Percentiles rank a stretch among this genome's conserved stretches.
phyloP scores from a whole-genome alignment of 2,113 vertebrate genomes.

The Xiphophorus couchianus region DNA sequence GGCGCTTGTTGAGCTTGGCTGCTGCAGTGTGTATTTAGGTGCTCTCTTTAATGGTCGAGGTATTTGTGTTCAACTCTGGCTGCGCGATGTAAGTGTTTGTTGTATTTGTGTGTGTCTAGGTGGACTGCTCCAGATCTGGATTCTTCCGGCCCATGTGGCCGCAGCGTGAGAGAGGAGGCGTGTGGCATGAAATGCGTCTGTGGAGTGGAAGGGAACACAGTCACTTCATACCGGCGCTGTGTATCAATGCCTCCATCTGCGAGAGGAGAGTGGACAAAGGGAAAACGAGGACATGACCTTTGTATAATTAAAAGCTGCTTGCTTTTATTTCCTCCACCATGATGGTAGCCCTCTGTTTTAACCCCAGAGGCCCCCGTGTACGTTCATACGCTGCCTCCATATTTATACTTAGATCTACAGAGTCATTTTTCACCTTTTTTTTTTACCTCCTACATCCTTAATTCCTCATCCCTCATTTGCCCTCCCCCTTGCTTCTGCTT shows the following conservation, averaged over 20 bases:
- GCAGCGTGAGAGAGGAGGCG: constrained; percentile 47
- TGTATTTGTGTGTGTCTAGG: constrained; percentile 48
- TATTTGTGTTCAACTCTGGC: constrained; percentile 39
- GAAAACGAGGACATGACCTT: constrained; percentile 29
- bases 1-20: constrained; percentile 62
- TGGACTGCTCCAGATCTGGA: constrained; percentile 37
- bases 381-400: constrained; percentile 14
- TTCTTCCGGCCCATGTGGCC: constrained; percentile 46
- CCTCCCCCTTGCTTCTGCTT: background rate
- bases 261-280: constrained; percentile 5
- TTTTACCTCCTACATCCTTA: constrained; percentile 19
- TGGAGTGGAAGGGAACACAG: constrained; percentile 20
- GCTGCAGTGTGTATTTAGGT: constrained; percentile 65
- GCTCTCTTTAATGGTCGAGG: constrained; percentile 38
- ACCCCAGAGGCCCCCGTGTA: constrained; percentile 29
- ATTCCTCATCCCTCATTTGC: background rate
- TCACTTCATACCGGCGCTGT: constrained; percentile 41
- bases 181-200: constrained; percentile 51
- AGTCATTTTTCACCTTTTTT: constrained; percentile 16
- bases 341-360: constrained; percentile 22
- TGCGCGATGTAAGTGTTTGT: constrained; percentile 15
- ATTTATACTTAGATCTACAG: constrained; percentile 38
- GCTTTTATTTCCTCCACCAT: constrained; percentile 21
- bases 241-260: constrained; percentile 16
- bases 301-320: constrained; percentile 23